phyloP scores from a whole-genome alignment of 2,888 invertebrate genomes.

The Coecobrya sp. region DNA sequence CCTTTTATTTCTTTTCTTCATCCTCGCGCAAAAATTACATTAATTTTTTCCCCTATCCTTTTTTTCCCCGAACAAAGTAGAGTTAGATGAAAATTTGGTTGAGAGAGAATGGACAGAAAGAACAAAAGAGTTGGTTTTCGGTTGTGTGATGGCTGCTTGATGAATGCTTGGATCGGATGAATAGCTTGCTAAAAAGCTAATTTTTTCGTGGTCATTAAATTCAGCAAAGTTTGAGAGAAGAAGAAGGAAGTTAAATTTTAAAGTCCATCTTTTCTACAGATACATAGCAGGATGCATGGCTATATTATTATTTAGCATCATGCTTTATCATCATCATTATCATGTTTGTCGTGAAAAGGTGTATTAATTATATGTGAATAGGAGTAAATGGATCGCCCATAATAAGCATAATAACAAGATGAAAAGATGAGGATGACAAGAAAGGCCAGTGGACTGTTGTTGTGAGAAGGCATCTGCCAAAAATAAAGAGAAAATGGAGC shows the following conservation, averaged over 20 bases:
- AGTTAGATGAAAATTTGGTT: not conserved
- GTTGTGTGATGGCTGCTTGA: slow-evolving; percentile 22
- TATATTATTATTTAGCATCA: not conserved
- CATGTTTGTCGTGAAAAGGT: slow-evolving; percentile 16
- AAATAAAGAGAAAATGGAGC: slow-evolving; percentile 50
- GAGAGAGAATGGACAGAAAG: slow-evolving; percentile 35
- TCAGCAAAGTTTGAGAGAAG: not conserved
- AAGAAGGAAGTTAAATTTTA: slow-evolving; percentile 41
- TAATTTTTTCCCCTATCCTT: not conserved
- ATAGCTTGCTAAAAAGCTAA: slow-evolving; percentile 53
- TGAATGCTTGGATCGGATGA: slow-evolving; percentile 66
- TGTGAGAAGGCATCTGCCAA: slow-evolving; percentile 46
- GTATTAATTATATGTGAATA: slow-evolving; percentile 61
- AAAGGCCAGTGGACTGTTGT: slow-evolving; percentile 57
- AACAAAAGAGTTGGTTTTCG: slow-evolving; percentile 58
- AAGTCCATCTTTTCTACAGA: not conserved
- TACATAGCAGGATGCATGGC: not conserved
- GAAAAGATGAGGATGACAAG: slow-evolving; percentile 15
- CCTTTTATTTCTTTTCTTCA: slow-evolving; percentile 1
- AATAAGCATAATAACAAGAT: slow-evolving; percentile 4
- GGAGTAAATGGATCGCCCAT: slow-evolving; percentile 51
- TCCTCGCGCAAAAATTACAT: slow-evolving; percentile 51
- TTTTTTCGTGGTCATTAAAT: slow-evolving; percentile 56
- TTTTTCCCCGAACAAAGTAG: not conserved
- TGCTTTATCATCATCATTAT: slow-evolving; percentile 55